These are phyloP conservation scores for Bombycilla garrulus DNA, from an alignment of 2,113 vertebrate genomes.

Conservation along the genomic window DNA sequence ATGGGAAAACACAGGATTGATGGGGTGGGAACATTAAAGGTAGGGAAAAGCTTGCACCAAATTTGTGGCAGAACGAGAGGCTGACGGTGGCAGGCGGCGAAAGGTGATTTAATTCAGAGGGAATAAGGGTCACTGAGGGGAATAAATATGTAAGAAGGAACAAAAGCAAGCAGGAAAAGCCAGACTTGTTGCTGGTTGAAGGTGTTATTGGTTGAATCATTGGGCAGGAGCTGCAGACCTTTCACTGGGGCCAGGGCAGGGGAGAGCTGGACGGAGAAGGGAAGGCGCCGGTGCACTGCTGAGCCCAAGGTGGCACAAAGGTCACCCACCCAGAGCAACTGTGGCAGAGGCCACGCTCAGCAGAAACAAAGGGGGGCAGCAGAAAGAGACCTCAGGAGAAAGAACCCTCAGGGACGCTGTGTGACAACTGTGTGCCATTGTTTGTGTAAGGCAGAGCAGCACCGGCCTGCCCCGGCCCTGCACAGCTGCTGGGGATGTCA, in stretches of 20 bases:
- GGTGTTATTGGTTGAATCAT: not conserved
- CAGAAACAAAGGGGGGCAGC: not conserved
- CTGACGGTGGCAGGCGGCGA: not conserved
- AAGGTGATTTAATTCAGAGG: not conserved
- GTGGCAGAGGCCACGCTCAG: not conserved
- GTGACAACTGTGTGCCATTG: fast-evolving
- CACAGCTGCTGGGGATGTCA: not conserved
- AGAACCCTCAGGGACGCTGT: not conserved
- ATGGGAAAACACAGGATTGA: not conserved
- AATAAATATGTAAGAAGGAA: not conserved
- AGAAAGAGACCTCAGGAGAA: not conserved
- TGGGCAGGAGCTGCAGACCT: not conserved
- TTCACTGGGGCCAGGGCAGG: not conserved
- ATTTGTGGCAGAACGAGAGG: not conserved
- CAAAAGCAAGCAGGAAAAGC: not conserved
- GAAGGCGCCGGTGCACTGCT: not conserved
- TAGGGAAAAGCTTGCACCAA: not conserved
- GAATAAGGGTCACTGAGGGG: not conserved
- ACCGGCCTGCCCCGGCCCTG: fast-evolving
- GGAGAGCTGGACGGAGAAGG: not conserved
- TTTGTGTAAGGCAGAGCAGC: not conserved
- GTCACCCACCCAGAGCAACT: fast-evolving
- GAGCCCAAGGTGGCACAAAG: not conserved
- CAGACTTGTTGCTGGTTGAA: not conserved
- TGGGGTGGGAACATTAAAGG: not conserved